Conservation (phyloP, 2,113 vertebrate genomes). For the Penelope pileata region DNA sequence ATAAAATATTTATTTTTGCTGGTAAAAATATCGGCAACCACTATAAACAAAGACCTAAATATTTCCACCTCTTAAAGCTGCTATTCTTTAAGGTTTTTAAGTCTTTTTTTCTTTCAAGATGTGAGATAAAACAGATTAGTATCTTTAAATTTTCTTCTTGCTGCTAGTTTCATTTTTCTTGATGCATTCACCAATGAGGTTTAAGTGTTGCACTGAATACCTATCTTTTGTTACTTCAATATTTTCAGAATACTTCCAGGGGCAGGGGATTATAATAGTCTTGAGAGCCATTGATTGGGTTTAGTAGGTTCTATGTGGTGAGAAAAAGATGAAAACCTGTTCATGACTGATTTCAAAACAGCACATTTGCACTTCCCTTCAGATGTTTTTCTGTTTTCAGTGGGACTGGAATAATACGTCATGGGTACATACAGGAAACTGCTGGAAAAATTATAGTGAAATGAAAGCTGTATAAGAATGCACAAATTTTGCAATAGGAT, state of each 20-base stretch:
- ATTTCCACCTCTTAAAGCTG: neutral
- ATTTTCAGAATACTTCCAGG: neutral
- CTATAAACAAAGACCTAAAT: neutral
- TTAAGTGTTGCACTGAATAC: neutral
- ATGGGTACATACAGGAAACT: neutral
- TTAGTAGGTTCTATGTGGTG: neutral
- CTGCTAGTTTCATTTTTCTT: neutral
- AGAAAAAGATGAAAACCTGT: neutral
- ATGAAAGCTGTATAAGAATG: neutral
- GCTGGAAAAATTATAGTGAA: rapidly evolving
- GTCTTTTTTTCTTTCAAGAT: neutral
- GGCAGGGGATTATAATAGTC: rapidly evolving
- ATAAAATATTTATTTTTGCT: neutral
- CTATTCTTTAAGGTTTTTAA: neutral
- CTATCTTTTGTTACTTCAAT: neutral
- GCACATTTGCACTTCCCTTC: neutral
- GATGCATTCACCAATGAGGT: neutral
- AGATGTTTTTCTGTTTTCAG: neutral
- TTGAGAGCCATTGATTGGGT: neutral
- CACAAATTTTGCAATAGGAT: neutral
- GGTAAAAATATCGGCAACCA: neutral
- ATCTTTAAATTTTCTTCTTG: neutral
- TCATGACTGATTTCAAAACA: neutral
- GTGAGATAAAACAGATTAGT: conserved; percentile 9
- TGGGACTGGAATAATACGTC: neutral